Base-by-base conservation (phyloP, 2,113 vertebrate genomes). In the Trematomus loennbergii region DNA sequence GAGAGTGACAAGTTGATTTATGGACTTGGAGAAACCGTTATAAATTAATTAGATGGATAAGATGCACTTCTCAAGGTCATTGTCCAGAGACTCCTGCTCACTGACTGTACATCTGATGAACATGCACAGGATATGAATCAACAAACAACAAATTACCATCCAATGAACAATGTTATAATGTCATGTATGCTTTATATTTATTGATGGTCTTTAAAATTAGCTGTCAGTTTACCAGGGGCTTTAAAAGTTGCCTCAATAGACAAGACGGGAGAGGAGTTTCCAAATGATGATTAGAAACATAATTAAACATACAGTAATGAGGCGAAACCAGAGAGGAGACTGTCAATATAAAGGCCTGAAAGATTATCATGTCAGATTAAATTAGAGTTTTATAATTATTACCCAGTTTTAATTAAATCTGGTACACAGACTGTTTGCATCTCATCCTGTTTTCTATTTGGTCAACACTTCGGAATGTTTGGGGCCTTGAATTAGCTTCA, bases 1-100 rank as follows among this genome's bases (percentile, higher is more conserved):
- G 53, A 84, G 67, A 85, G n/a, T 84, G 87, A 87, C 91, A 88
- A 46, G 72, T 78, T 92, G 89, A 94, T 90, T 90, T 89, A 93
- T 91, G 83, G 74, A 80, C 73, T 87, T 85, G 77, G 77, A 76
- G 81, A 58, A 87, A 64, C 22, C 57, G 76, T 83, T 82, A 90
- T 88, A 53, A 80, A 92, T 88, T 89, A 87, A 89, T 88, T 83
- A 90, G 57, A 71, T 80, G 75, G 81, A 86, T 80, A 87, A 89
- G 84, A 90, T 88, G 74, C 67, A 18, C 68, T 79, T 17, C 46
- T 88, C 85, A 90, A 93, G 90, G 85, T 92, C 88, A 89, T 71
- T 84, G 78, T 87, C 80, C 78, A 75, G 45, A 82, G 72, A 72
- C 61, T 79, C 61, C 48, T 60, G 75, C 50, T 79, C 4, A 16